phyloP scores from a whole-genome alignment of 2,113 vertebrate genomes.

The Nycticebus coucang region DNA sequence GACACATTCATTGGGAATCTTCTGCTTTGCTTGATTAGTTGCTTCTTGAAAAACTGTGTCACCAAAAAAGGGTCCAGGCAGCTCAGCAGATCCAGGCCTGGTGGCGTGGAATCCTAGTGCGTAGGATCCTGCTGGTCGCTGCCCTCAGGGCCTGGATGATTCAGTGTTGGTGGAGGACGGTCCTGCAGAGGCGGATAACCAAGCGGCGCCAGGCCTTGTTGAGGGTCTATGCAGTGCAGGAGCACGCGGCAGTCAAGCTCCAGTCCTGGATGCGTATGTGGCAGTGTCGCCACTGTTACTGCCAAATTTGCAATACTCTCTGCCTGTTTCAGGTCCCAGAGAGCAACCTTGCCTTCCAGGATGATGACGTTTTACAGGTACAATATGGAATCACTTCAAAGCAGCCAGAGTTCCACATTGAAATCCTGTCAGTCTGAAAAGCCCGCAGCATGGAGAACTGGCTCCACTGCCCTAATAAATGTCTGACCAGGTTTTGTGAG shows the following conservation, averaged over 20 bases:
- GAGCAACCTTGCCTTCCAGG: neutral
- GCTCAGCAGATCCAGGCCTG: conserved; percentile 65
- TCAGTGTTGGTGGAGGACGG: conserved; percentile 60
- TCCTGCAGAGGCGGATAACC: neutral
- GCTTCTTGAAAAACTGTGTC: neutral
- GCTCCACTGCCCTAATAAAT: conserved; percentile 51
- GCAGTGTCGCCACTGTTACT: conserved; percentile 37
- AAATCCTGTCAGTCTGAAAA: conserved; percentile 47
- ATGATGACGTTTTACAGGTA: neutral
- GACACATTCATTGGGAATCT: neutral
- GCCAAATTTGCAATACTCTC: fast-evolving
- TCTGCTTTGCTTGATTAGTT: conserved; percentile 57
- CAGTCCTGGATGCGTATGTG: conserved; percentile 69
- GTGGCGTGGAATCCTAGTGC: conserved; percentile 68
- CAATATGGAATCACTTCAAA: neutral
- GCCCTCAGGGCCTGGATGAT: conserved; percentile 69
- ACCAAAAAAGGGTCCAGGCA: fast-evolving
- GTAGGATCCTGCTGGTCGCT: conserved; percentile 37
- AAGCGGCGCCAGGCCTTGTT: neutral
- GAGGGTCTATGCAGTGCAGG: conserved; percentile 10
- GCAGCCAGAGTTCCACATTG: conserved; percentile 43
- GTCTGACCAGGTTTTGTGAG: conserved; percentile 16
- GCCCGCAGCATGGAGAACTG: neutral
- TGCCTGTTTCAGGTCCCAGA: neutral
- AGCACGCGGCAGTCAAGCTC: conserved; percentile 29